Evolutionary conservation across 2,797 vertebrate species (phyloP).

Genomic region (Coracias cyanogaster): DNA sequence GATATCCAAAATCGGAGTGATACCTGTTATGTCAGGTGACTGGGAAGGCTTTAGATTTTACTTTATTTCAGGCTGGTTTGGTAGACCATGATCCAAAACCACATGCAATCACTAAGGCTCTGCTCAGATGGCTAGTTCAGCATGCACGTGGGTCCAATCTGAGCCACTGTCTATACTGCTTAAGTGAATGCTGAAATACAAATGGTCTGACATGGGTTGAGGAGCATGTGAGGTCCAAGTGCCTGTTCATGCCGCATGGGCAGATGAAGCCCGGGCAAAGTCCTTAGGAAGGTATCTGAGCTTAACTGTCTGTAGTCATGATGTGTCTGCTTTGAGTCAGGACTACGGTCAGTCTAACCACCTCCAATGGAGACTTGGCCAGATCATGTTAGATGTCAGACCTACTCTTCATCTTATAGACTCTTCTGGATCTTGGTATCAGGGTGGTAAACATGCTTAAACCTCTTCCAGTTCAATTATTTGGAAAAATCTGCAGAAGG

Average conservation of each 20-base stretch:
- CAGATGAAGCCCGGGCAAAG: background rate
- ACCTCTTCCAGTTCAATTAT: background rate
- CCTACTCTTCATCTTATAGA: background rate
- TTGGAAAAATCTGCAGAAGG: background rate
- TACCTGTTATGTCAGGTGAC: background rate
- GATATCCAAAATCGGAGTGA: background rate
- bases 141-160: accelerated
- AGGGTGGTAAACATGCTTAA: background rate
- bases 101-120: background rate
- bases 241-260: background rate
- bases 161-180: background rate
- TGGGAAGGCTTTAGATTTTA: background rate
- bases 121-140: background rate
- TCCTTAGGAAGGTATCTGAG: background rate
- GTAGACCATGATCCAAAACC: background rate
- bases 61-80: background rate
- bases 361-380: accelerated
- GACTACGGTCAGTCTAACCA: background rate
- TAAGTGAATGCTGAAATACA: background rate
- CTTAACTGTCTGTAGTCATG: background rate
- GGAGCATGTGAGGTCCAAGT: background rate
- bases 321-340: background rate
- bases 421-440: background rate
- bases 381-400: background rate
- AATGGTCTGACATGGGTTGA: background rate